phyloP scores from a whole-genome alignment of 35 echinoderm and acorn worm species.

The Apostichopus californicus region DNA sequence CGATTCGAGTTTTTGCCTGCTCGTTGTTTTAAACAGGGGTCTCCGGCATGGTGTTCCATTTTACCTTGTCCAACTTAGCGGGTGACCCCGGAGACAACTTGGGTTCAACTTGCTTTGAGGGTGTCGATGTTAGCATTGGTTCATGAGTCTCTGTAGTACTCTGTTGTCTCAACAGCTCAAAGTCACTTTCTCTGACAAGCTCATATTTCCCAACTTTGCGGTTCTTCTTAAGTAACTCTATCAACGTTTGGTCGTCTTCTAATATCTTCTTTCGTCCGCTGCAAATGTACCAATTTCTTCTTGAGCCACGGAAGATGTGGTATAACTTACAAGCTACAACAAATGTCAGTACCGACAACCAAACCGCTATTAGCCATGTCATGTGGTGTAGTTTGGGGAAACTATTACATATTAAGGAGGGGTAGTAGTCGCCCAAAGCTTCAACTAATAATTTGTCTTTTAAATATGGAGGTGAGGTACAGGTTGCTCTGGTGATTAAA shows the following conservation, averaged over 20 bases:
- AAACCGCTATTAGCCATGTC: not conserved
- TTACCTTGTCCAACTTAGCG: not conserved
- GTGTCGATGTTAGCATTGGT: not conserved
- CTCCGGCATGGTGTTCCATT: constrained; percentile 33
- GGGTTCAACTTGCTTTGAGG: not conserved
- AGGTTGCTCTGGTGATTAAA: not conserved
- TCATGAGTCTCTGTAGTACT: not conserved
- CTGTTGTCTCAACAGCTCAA: not conserved
- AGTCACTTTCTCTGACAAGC: constrained; percentile 11
- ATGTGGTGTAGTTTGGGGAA: not conserved
- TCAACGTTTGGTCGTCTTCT: not conserved
- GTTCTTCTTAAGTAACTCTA: not conserved
- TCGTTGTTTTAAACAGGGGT: constrained; percentile 15
- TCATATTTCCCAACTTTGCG: not conserved
- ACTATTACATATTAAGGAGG: constrained; percentile 11
- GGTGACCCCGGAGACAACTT: too few relatives aligned
- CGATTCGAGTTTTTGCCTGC: too few relatives aligned
- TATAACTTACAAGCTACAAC: not conserved
- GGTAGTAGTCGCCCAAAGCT: not conserved
- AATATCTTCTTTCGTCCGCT: not conserved
- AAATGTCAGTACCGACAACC: not conserved
- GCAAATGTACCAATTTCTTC: not conserved
- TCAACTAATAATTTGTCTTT: not conserved
- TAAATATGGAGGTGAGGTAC: not conserved
- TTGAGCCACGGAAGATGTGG: not conserved